These are phyloP conservation scores for Otocyon megalotis DNA, from an alignment of 2,113 vertebrate species.

Conservation along the genomic window DNA sequence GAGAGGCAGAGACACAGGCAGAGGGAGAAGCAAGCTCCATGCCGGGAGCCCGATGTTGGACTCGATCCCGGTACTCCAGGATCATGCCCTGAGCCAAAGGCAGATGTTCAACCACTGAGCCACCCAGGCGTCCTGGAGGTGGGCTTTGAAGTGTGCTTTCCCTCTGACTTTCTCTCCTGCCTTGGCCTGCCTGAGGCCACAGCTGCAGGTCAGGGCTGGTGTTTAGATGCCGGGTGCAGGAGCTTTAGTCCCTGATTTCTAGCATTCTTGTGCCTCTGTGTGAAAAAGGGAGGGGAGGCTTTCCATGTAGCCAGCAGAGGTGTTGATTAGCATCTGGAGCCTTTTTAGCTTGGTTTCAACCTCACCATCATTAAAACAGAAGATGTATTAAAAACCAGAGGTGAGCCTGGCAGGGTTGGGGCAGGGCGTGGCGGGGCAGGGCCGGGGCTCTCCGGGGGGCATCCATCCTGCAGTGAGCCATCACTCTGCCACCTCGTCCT, in stretches of 20 bases:
- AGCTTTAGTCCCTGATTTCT: background rate
- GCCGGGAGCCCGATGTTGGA: too few species aligned
- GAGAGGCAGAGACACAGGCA: too few species aligned
- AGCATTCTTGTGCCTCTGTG: accelerated
- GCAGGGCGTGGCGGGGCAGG: accelerated
- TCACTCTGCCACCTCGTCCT: accelerated
- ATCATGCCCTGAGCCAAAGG: too few species aligned
- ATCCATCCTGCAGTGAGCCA: accelerated
- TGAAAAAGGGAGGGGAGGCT: background rate
- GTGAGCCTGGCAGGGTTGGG: background rate
- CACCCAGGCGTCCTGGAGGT: too few species aligned
- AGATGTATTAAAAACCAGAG: background rate
- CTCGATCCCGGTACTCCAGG: too few species aligned
- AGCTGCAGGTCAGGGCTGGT: accelerated
- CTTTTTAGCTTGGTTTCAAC: background rate
- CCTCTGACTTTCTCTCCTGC: too few species aligned
- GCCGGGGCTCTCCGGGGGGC: background rate
- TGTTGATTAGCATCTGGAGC: background rate
- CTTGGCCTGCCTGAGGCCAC: accelerated
- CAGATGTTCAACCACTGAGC: too few species aligned
- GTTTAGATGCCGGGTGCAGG: accelerated
- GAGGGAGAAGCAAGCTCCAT: too few species aligned
- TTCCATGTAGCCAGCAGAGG: accelerated
- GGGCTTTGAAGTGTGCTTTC: background rate
- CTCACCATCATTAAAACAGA: background rate